These are phyloP conservation scores for Coracias cyanogaster DNA, from an alignment of 2,797 vertebrate genomes.

Conservation along the genomic window DNA sequence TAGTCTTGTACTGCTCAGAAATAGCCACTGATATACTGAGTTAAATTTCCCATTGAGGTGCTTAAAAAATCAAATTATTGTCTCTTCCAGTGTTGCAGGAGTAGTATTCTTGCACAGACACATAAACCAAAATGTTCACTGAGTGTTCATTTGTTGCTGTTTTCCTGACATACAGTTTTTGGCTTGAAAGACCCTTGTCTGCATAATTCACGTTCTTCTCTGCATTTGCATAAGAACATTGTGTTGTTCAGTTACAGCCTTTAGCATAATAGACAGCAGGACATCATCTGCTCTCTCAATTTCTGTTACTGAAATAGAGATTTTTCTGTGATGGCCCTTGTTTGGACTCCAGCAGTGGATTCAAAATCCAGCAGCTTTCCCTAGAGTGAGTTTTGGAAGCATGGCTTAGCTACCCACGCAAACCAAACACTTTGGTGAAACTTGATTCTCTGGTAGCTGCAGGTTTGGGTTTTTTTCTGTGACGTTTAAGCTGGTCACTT, in stretches of 20 bases:
- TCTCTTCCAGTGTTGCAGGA: neutral
- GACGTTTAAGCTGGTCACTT: neutral
- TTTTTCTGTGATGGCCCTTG: neutral
- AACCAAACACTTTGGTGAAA: neutral
- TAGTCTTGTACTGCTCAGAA: neutral
- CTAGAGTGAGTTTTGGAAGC: neutral
- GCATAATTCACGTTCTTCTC: neutral
- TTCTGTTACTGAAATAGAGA: neutral
- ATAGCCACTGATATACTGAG: accelerated
- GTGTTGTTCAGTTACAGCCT: neutral
- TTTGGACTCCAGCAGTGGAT: neutral
- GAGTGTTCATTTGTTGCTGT: neutral
- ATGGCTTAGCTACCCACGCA: neutral
- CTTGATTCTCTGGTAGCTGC: neutral
- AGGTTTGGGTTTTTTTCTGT: neutral
- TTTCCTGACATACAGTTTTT: neutral
- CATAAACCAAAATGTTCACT: neutral
- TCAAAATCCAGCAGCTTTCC: neutral
- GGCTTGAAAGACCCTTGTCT: neutral
- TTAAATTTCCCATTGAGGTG: neutral
- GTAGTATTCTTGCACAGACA: neutral
- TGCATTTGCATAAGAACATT: neutral
- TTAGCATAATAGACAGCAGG: neutral
- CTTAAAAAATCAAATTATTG: neutral
- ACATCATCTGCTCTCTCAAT: neutral